These are phyloP conservation scores for Drosophila yakuba DNA, from an alignment of 1,140 invertebrate genomes.

Conservation along the genomic window DNA sequence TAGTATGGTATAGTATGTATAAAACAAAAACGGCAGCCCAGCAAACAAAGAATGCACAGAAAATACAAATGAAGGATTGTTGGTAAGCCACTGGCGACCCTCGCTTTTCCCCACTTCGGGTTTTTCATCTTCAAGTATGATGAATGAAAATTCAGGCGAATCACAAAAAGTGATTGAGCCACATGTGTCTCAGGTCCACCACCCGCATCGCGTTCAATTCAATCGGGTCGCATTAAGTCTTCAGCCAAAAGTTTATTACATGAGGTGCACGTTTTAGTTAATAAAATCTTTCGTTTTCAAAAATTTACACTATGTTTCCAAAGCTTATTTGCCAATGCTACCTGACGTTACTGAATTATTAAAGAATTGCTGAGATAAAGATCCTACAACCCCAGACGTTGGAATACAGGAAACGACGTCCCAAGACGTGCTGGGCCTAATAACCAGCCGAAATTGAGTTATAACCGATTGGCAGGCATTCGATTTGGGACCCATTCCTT, in stretches of 20 bases:
- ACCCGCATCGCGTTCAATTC: constrained; percentile 23
- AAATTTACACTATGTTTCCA: too few species aligned
- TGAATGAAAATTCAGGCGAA: constrained; percentile 69
- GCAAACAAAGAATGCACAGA: constrained; percentile 48
- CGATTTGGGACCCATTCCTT: constrained; percentile 28
- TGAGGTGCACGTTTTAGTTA: background rate
- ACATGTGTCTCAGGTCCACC: constrained; percentile 15
- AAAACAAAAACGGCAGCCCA: constrained; percentile 16
- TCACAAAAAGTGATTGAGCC: constrained; percentile 17
- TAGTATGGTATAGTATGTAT: constrained; percentile 4
- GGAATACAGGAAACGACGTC: constrained; percentile 37
- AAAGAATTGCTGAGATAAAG: background rate
- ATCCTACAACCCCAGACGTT: background rate
- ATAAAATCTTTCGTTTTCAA: background rate
- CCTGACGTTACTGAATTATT: constrained; percentile 4
- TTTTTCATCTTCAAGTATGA: constrained; percentile 65
- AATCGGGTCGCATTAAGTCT: background rate
- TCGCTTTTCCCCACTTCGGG: background rate
- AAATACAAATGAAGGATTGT: constrained; percentile 77
- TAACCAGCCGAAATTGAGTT: constrained; percentile 67
- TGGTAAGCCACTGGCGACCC: constrained; percentile 23
- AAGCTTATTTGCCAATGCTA: background rate
- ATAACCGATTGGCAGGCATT: constrained; percentile 51
- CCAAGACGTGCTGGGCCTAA: constrained; percentile 39
- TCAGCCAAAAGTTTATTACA: background rate